Conservation (phyloP, 2,888 invertebrate genomes). For the Andrena chrysosceles region DNA sequence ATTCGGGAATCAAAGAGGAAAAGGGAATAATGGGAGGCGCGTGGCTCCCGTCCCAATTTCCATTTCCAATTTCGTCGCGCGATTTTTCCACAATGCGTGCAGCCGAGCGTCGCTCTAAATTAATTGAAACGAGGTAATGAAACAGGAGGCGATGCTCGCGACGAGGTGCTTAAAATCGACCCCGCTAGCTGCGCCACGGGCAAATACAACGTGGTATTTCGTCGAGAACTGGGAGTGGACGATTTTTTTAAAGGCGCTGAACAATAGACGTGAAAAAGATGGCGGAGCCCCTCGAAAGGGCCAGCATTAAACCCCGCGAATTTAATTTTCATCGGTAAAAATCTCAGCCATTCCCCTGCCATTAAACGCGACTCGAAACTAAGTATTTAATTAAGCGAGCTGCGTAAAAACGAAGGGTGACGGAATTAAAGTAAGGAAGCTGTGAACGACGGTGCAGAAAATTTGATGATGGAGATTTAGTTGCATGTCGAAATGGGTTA, state of each 20-base stretch:
- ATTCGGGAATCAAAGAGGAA: not conserved
- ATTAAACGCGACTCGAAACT: too few relatives aligned
- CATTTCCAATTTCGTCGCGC: slow-evolving; percentile 39
- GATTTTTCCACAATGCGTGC: slow-evolving; percentile 28
- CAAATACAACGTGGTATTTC: slow-evolving; percentile 1
- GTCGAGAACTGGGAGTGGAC: slow-evolving; percentile 16
- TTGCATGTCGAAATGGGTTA: too few relatives aligned
- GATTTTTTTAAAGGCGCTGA: not conserved
- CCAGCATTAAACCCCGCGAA: not conserved
- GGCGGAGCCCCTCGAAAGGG: not conserved
- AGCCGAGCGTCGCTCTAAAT: slow-evolving; percentile 33
- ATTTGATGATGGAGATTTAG: too few relatives aligned
- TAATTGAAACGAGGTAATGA: slow-evolving; percentile 56
- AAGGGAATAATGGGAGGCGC: slow-evolving; percentile 8
- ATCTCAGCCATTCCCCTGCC: not conserved
- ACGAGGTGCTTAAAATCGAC: slow-evolving; percentile 47
- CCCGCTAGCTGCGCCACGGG: slow-evolving; percentile 31
- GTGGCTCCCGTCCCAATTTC: slow-evolving; percentile 27
- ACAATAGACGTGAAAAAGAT: not conserved
- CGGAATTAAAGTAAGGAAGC: too few relatives aligned
- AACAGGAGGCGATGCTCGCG: slow-evolving; percentile 32
- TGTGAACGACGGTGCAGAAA: too few relatives aligned
- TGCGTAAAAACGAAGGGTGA: too few relatives aligned
- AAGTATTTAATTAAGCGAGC: too few relatives aligned
- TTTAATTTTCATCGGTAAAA: not conserved